phyloP scores from a whole-genome alignment of 2,888 invertebrate genomes.

The Charanyca ferruginea region DNA sequence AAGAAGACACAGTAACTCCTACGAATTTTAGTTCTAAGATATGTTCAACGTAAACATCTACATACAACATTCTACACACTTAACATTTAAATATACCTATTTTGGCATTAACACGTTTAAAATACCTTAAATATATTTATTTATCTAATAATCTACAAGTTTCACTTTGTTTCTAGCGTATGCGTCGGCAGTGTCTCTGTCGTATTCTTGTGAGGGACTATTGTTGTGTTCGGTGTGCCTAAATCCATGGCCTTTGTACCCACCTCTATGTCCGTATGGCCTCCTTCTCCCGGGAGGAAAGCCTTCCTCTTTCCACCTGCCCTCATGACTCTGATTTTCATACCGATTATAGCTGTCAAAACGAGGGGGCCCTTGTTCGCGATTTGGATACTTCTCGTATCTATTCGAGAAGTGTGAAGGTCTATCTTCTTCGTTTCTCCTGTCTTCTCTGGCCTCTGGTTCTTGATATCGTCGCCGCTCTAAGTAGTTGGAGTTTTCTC shows the following conservation, averaged over 20 bases:
- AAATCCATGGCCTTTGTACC: slow-evolving; percentile 69
- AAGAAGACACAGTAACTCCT: slow-evolving; percentile 21
- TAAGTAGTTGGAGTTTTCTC: slow-evolving; percentile 64
- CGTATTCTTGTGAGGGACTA: slow-evolving; percentile 57
- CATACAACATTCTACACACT: too few relatives aligned
- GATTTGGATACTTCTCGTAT: slow-evolving; percentile 69
- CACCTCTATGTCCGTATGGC: slow-evolving; percentile 75
- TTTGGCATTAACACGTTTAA: slow-evolving; percentile 66
- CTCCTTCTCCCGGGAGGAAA: slow-evolving; percentile 67
- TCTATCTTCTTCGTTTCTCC: slow-evolving; percentile 64
- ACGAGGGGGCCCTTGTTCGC: slow-evolving; percentile 52
- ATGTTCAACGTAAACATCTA: slow-evolving; percentile 57
- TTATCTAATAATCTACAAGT: slow-evolving; percentile 84
- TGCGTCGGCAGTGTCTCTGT: slow-evolving; percentile 59
- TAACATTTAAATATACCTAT: slow-evolving; percentile 59
- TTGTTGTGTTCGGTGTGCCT: slow-evolving; percentile 62
- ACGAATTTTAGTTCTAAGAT: slow-evolving; percentile 52
- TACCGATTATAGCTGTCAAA: slow-evolving; percentile 55
- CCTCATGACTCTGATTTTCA: slow-evolving; percentile 61
- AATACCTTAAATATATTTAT: too few relatives aligned
- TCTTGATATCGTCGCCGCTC: slow-evolving; percentile 67
- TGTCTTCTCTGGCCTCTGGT: slow-evolving; percentile 59
- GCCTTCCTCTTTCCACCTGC: slow-evolving; percentile 71
- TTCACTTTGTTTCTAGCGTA: slow-evolving; percentile 79
- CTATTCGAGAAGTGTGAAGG: slow-evolving; percentile 63